Base-by-base conservation (phyloP, 2,797 vertebrate species). In the Myripristis jacobus region DNA sequence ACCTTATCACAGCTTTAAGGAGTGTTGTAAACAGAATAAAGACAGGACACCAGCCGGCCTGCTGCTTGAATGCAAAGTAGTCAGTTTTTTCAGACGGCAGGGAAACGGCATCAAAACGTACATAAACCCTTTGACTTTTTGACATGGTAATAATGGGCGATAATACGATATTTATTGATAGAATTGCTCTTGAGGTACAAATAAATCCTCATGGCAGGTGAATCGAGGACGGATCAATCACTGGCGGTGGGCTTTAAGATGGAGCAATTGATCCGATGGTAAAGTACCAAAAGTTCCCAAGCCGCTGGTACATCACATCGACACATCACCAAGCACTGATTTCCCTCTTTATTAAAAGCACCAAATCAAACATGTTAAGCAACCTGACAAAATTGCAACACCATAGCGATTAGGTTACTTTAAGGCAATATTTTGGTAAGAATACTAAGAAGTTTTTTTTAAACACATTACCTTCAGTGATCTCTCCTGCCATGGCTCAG, bases 381-480 rank as follows among this genome's bases (percentile, higher is more conserved):
- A 19, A 1, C 1, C 60, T 12, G 9, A 41, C 44, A 36, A 43
- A 10, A 43, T 3, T n/a, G 24, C 44, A 69, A 25, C 10, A 21
- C 27, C 22, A 4, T 12, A 41, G 1, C 0, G 3, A n/a, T 18
- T 1, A 12, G 1, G 4, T 65, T 58, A 65, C 1, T 3, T 19
- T 16, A 3, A 2, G 50, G 0, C 16, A 63, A 54, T 13, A 38
- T 0, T 24, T 15, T 5, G 29, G 54, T 1, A 16, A 53, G 31
- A 68, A 2, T 56, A 72, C 29, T 15, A 46, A 61, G 44, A 79
- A 72, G 81, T 79, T 77, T 31, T 62, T 19, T n/a, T n/a, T n/a
- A n/a, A n/a, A 65, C 53, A 76, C 73, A 24, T 84, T 94, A 94
- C 94, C 94, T 94, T 95, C 94, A 92, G 86, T 93, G 84, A 95